Percentiles rank a stretch among this genome's conserved stretches.
Conservation (phyloP, 2,888 invertebrate species). For the Tipula helvola region DNA sequence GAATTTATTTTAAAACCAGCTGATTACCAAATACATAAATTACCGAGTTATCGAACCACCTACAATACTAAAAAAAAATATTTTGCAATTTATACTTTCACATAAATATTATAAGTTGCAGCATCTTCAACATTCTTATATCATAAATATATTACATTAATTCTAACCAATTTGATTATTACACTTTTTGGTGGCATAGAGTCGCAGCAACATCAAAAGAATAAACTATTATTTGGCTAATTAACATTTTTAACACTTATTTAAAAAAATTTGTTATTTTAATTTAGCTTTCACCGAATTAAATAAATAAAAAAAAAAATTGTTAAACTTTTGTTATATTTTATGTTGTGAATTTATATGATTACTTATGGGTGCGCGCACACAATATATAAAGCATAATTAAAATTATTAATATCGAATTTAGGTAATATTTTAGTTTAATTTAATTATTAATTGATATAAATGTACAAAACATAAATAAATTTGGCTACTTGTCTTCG, state of each 20-base stretch:
- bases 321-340: not conserved
- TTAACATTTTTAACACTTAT: not conserved
- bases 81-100: not conserved
- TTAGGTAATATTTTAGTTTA: not conserved
- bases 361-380: not conserved
- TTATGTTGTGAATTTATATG: not conserved
- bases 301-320: not conserved
- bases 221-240: not conserved
- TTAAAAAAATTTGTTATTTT: not conserved
- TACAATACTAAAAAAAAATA: not conserved
- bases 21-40: too few species aligned
- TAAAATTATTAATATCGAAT: not conserved
- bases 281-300: not conserved
- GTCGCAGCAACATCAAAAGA: not conserved
- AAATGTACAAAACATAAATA: not conserved
- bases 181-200: not conserved
- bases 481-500: not conserved
- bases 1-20: not conserved
- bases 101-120: not conserved
- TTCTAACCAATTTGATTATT: not conserved
- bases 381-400: not conserved
- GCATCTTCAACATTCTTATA: not conserved
- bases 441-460: not conserved
- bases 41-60: not conserved
- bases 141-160: not conserved